Base-by-base conservation (phyloP, 2,113 vertebrate genomes). In the Taxidea taxus region DNA sequence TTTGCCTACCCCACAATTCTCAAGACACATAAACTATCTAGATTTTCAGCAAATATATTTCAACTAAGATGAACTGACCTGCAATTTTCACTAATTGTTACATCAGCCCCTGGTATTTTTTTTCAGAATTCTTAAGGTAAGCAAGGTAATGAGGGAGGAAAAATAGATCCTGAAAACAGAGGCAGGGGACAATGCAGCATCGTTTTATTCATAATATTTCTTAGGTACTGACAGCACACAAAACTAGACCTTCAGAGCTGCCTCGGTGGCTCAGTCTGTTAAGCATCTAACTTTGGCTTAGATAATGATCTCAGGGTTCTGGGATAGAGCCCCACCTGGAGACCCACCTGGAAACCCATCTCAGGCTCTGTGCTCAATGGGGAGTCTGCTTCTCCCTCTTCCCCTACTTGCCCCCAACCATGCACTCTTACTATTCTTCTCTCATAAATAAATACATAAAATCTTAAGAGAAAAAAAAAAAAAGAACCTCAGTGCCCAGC, bases 181-280 rank as follows among this genome's bases (percentile, higher is more conserved):
- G 5, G 4, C 13, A 68, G 6, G 3, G 6, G 25, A n/a, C 1
- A 68, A 31, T 54, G 25, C 6, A 1, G 4, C 2, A 44, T 6
- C 1, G 6, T 81, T 51, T 81, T 49, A 25, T 34, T 39, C 75
- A 72, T 51, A 68, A 23, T 34, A 18, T 2, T 37, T 51, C 27
- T 44, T 31, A 39, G 60, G 1, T 74, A 56, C 64, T 51, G 13
- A 39, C 21, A 47, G 27, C 10, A 3, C 2, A 92, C 34, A 56
- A 74, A 88, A 51, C 42, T 16, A 66, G 5, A 27, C 21, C 14
- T 13, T 9, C 1, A 9, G n/a, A 29, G 6, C 31, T 34, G 31
- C 62, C 62, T 16, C 31, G 62, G 62, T 16, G 62, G 14, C 62
- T 66, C 31, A 3, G 62, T 66, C 14, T 0, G 62, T 15, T 31